phyloP scores from a whole-genome alignment of 2,797 vertebrate species.

The Sebastes oblongus region DNA sequence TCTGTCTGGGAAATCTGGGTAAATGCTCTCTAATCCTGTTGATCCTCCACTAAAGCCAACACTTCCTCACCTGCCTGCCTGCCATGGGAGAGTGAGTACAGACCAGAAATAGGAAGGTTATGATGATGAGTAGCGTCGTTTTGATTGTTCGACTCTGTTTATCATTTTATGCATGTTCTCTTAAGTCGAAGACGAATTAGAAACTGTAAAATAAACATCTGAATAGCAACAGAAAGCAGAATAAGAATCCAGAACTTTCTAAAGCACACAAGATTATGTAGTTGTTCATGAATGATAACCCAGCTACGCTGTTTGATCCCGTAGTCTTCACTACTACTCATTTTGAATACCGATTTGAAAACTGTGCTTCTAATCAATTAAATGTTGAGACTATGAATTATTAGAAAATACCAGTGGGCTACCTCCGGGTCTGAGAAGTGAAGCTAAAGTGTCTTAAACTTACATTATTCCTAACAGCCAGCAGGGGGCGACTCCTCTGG shows the following conservation, averaged over 20 bases:
- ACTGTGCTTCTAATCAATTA: neutral
- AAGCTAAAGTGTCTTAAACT: rapidly evolving
- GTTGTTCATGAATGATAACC: neutral
- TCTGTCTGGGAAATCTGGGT: constrained; percentile 80
- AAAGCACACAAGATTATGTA: neutral
- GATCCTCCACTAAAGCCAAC: constrained; percentile 78
- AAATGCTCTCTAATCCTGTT: constrained; percentile 81
- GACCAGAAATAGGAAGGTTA: constrained; percentile 50
- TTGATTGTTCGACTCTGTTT: neutral
- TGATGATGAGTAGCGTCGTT: constrained; percentile 21
- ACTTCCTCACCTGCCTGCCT: constrained; percentile 79
- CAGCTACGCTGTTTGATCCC: neutral
- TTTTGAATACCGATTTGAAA: neutral
- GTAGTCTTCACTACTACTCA: neutral
- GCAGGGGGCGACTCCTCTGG: too few relatives aligned
- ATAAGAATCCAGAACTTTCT: neutral
- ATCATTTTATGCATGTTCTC: neutral
- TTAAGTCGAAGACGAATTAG: neutral
- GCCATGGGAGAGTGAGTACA: constrained; percentile 74
- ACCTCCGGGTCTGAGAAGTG: too few relatives aligned
- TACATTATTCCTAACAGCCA: rapidly evolving
- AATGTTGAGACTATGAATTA: neutral
- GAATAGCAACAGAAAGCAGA: neutral
- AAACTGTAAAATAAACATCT: neutral
- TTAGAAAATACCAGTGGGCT: too few relatives aligned